Evolutionary conservation across 2,797 vertebrate species (phyloP), one percentile per base, ranked within the genome.

Genomic region (Eulemur mongoz): DNA sequence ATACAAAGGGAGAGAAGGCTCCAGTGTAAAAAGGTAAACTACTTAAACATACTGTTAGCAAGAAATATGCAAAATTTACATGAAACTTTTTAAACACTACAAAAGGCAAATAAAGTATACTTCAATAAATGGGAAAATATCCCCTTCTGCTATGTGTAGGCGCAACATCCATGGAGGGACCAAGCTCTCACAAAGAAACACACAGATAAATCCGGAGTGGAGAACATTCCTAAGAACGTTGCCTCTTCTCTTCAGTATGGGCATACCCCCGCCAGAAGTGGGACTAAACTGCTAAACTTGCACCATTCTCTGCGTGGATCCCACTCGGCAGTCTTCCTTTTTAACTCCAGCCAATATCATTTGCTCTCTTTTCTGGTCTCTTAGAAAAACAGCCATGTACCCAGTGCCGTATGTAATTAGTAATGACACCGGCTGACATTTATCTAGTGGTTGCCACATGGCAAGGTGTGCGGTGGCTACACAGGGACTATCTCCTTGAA

Each of bases 141-240:
- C 17, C 20, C 8, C 15, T 50, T 30, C 14, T 83, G 63, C 52
- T 32, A 79, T 15, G 63, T 7, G 23, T 15, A 52, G n/a, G 43
- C 3, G 27, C 38, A 75, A 22, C 23, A 86, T n/a, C 32, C 85
- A 2, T 35, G 40, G 1, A 65, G 38, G 2, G 15, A 27, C 69
- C 48, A 85, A 85, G 23, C 12, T 85, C 72, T 83, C 72, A 79
- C 38, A 78, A 87, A 89, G 79, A 93, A 93, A 43, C 50, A 87
- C 76, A 67, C 7, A 91, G 54, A 59, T 35, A 48, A 73, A 59
- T 7, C 18, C 3, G 30, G 38, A 40, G 57, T 38, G 10, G 23
- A 45, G 65, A 75, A 22, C 13, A 84, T 75, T 59, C 25, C 25
- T 79, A 54, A 84, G 3, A 30, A 92, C 9, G 1, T 4, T 17